These are phyloP conservation scores for Phaenicophaeus curvirostris DNA, from an alignment of 2,797 vertebrate species.

Conservation along the genomic window DNA sequence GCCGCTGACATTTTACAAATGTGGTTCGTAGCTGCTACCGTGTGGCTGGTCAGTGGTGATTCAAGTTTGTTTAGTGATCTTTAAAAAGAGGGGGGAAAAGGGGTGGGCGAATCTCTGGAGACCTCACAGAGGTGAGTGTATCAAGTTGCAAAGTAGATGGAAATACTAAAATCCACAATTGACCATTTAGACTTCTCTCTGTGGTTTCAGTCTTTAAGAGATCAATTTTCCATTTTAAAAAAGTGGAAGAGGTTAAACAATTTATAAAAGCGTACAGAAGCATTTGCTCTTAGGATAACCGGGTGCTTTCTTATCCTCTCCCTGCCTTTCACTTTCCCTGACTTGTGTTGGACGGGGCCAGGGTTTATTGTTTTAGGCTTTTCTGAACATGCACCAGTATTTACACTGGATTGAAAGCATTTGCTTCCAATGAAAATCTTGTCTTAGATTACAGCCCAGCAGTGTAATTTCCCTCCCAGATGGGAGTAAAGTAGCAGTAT, in stretches of 20 bases:
- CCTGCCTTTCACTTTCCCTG: slow-evolving; percentile 86
- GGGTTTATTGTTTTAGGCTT: slow-evolving; percentile 99
- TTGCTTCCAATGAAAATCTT: slow-evolving; percentile 99
- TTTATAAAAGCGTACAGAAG: slow-evolving; percentile 76
- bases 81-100: slow-evolving; percentile 51
- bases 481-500: slow-evolving; percentile 87
- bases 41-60: slow-evolving; percentile 74
- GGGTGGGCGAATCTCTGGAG: slow-evolving; percentile 79
- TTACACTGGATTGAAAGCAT: slow-evolving; percentile 99
- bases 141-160: slow-evolving; percentile 88
- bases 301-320: slow-evolving; percentile 73
- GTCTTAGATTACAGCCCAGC: slow-evolving; percentile 98
- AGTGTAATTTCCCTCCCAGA: slow-evolving; percentile 87
- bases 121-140: slow-evolving; percentile 84
- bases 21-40: slow-evolving; percentile 80
- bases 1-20: slow-evolving; percentile 87
- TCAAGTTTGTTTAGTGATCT: slow-evolving; percentile 75
- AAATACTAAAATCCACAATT: slow-evolving; percentile 87
- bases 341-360: slow-evolving; percentile 86
- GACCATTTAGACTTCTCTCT: slow-evolving; percentile 78
- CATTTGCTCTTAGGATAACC: slow-evolving; percentile 77
- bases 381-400: slow-evolving; percentile 97
- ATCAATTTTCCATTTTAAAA: slow-evolving; percentile 80
- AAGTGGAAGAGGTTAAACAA: slow-evolving; percentile 82
- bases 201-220: slow-evolving; percentile 75